Evolutionary conservation across 2,888 invertebrate genomes (phyloP), one percentile per base, ranked within the genome.

Genomic region (Zaprionus obscuricornis): DNA sequence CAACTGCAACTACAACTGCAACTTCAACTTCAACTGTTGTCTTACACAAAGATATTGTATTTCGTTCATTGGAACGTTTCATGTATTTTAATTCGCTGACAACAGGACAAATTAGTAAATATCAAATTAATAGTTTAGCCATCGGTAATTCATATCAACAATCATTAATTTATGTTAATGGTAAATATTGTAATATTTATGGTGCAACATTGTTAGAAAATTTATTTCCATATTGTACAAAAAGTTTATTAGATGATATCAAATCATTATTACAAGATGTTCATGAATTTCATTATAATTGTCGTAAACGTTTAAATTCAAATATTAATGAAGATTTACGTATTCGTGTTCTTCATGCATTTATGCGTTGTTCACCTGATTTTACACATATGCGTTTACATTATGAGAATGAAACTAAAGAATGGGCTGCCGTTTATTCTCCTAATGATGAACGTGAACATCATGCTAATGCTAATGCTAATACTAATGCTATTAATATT

Each of bases 71-170:
- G 2, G 39, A 71, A 11, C 59, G 58, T 1, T 85, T 52, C 16
- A 4, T 56, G 8, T 66, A 45, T 16, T 49, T 77, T 1, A 39
- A 40, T 3, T 27, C 62, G 1, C 20, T 79, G 16, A 85, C 59
- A 0, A 24, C 40, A 0, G 29, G 34, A 0, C 62, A 82, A 1
- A 74, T 85, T 3, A 54, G 11, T n/a, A 52, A 43, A 11, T 56
- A 66, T 20, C 50, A 46, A 2, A 64, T 79, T 3, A 67, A 75
- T 4, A 66, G 57, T 1, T 6, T 54, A 6, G 4, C 67, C 0
- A 31, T 59, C 13, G 78, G 79, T 11, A 14, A 27, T 0, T 22
- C 42, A 0, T 71, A 78, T 43, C 66, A 82, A 24, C 63, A 65
- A 16, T 83, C 85, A 0, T 2, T 67, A 17, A 42, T 82, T 1